Evolutionary conservation across 2,113 vertebrate species (phyloP), one percentile per base, ranked within the genome.

Genomic region (Clupea harengus): DNA sequence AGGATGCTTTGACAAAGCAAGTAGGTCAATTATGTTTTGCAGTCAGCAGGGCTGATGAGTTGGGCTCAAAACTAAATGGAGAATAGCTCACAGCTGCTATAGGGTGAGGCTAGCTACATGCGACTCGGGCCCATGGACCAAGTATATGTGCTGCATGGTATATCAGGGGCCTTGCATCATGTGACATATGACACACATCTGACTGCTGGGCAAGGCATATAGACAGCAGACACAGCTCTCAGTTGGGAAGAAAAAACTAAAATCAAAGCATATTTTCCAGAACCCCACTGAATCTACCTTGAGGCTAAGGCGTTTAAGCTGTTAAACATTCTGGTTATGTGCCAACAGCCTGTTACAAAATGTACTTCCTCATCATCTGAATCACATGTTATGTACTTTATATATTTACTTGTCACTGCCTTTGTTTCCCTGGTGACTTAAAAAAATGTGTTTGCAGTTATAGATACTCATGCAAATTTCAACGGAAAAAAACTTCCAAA

Each of bases 11-110:
- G 72, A 78, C 72, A 78, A 78, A 28, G 25, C 72, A 78, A 78
- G 72, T 78, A 78, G 72, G 72, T 78, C 72, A 78, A 78, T 78
- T 78, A 78, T 78, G 72, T 11, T 39, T 78, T 39, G 32, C 72
- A 78, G 32, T 78, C 25, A 39, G 28, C 72, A 78, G 72, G 32
- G 28, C 72, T 1, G 32, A 75, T 1, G 39, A 75, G 13, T 28
- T 4, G 39, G 15, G 72, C 1, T 4, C 28, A 39, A 78, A 78
- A 67, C 64, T 67, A 78, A 78, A 78, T 39, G 72, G 39, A 39
- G 28, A 17, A 39, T 13, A 39, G 15, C 60, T 64, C 64, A 78
- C 72, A 78, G 72, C 18, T 60, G 54, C 54, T 22, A 20, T 72
- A 72, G 13, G 22, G 72, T 78, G 28, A 78, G 72, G 10, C 28